Conservation (phyloP, 2,888 invertebrate species). For the Tenthredo notha region DNA sequence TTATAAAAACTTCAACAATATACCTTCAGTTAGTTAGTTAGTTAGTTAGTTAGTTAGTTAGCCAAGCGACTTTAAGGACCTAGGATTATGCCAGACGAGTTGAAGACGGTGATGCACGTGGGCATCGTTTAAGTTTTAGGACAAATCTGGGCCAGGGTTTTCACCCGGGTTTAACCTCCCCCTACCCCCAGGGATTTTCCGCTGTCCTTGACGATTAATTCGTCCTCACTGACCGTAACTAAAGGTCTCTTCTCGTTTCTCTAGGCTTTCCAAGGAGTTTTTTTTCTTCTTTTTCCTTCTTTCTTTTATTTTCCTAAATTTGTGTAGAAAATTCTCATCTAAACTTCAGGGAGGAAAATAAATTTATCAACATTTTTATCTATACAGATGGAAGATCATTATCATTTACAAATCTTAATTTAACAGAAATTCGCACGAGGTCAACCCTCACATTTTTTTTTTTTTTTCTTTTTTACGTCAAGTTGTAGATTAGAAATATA, state of each 20-base stretch:
- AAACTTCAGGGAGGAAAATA: neutral
- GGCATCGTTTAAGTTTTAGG: slow-evolving; percentile 6
- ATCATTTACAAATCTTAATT: too few species aligned
- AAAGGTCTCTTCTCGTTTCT: neutral
- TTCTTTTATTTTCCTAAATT: neutral
- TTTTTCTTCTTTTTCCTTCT: neutral
- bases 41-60: neutral
- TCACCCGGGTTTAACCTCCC: neutral
- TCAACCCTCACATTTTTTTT: too few species aligned
- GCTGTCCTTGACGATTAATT: slow-evolving; percentile 16
- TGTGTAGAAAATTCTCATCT: neutral
- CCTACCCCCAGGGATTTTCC: neutral
- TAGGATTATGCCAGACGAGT: neutral
- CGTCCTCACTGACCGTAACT: slow-evolving; percentile 5
- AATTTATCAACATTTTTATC: too few species aligned
- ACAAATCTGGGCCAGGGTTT: neutral
- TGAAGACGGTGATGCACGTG: slow-evolving; percentile 2
- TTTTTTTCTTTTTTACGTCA: too few species aligned
- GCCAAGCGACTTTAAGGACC: neutral
- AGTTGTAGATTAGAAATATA: too few species aligned
- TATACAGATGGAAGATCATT: too few species aligned
- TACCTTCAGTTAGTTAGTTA: neutral
- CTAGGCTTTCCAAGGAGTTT: neutral
- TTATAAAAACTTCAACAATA: neutral
- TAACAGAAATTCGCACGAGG: too few species aligned